Conservation (phyloP, 64 coral and sea anemone genomes). For the Hydrozoanthus tunicans region DNA sequence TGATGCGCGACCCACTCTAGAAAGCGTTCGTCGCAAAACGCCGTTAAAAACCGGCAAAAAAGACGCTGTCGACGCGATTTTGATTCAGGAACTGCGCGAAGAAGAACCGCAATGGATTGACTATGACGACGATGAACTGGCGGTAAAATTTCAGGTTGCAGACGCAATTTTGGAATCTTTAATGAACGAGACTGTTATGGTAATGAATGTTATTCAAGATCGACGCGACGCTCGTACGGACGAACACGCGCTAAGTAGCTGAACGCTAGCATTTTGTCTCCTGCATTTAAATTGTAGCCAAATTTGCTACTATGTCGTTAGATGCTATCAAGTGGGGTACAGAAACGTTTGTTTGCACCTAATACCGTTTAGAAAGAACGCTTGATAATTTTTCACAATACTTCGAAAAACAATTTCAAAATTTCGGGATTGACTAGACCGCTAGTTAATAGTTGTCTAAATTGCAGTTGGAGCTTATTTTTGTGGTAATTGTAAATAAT, state of each 20-base stretch:
- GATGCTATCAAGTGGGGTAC: neutral
- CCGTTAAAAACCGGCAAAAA: slow-evolving; percentile 91
- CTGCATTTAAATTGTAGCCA: neutral
- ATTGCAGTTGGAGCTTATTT: slow-evolving; percentile 32
- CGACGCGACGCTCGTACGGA: slow-evolving; percentile 71
- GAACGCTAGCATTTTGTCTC: neutral
- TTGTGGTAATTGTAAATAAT: slow-evolving; percentile 60
- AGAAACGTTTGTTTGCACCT: neutral
- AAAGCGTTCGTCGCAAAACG: slow-evolving; percentile 88
- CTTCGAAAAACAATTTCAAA: neutral
- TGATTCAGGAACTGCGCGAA: slow-evolving; percentile 94
- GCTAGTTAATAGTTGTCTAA: slow-evolving; percentile 2
- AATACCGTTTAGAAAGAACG: neutral
- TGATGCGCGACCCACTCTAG: slow-evolving; percentile 73
- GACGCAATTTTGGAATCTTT: slow-evolving; percentile 95
- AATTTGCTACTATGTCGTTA: neutral
- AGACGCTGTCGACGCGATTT: slow-evolving; percentile 93
- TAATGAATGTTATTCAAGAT: slow-evolving; percentile 86
- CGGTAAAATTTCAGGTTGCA: slow-evolving; percentile 99
- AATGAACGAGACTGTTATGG: slow-evolving; percentile 90
- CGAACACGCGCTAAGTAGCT: neutral
- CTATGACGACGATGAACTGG: slow-evolving; percentile 94
- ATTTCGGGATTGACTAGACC: neutral
- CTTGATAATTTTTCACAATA: neutral
- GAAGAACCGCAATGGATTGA: slow-evolving; percentile 97